Conservation (phyloP, 2,888 invertebrate genomes). For the Lottia scabra region DNA sequence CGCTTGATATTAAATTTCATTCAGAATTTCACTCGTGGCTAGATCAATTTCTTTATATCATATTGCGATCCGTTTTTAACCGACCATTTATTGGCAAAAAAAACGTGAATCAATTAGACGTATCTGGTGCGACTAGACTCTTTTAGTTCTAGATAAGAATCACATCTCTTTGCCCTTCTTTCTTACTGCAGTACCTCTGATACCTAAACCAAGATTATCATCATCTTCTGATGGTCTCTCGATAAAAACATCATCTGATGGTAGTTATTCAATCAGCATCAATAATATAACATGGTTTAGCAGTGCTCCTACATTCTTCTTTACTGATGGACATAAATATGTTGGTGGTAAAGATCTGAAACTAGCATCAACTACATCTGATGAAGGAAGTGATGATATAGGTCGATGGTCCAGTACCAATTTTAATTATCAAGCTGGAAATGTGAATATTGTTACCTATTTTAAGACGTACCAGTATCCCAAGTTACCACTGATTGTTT, state of each 20-base stretch:
- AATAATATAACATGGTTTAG: conserved; percentile 25
- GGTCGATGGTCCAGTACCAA: conserved; percentile 18
- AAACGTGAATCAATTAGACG: no score
- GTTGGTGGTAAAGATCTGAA: conserved; percentile 18
- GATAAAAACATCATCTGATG: neutral
- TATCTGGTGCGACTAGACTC: no score
- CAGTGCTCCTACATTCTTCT: conserved; percentile 35
- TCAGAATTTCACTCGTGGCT: no score
- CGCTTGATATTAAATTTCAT: no score
- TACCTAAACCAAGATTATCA: neutral
- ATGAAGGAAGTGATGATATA: neutral
- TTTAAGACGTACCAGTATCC: conserved; percentile 1
- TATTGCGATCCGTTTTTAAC: no score
- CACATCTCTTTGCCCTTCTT: no score
- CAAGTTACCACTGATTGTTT: neutral
- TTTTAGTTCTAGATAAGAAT: no score
- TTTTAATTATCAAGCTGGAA: conserved; percentile 19
- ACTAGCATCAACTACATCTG: neutral
- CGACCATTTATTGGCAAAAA: no score
- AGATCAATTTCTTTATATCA: no score
- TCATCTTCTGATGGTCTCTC: neutral
- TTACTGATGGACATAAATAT: conserved; percentile 27
- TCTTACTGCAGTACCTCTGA: neutral
- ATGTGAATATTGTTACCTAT: conserved; percentile 5
- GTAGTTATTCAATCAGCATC: neutral